Base-by-base conservation (phyloP, 1,140 invertebrate species). In the Manduca sexta region DNA sequence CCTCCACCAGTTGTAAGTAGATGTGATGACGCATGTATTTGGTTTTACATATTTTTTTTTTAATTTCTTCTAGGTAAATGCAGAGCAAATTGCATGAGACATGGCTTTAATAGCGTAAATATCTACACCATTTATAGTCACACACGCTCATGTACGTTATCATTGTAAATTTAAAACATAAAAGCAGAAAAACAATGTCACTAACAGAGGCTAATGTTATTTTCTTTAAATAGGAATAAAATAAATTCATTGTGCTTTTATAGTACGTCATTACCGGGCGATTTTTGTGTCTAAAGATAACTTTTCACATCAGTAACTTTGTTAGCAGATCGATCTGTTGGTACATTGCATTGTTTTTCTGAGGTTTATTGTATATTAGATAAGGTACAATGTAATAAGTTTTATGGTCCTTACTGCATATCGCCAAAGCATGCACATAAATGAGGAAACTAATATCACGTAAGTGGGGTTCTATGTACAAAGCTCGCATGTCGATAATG, bases 81-180 rank as follows among this genome's bases (percentile, higher is more conserved):
- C 70, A 77, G 68, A 69, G 62, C 67, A 58, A 62, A 56, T 74
- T 67, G 73, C 74, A 81, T 76, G 78, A 69, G 73, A 71, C 69
- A 84, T 69, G 69, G 71, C 64, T 77, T 75, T 54, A 57, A 69
- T 74, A 83, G 64, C 78, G 60, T 75, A 60, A 77, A 60, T 70
- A 78, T 81, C 69, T 64, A 72, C 73, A 62, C 64, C 52, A 60
- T 74, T 61, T 63, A 67, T 62, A 67, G 66, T 62, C 61, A 64
- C 61, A 69, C 76, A 33, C 70, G 68, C 47, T 82, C 81, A 77
- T 82, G 81, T 84, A 84, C 64, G 81, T 84, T 64, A 45, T 53
- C 43, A 29, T 51, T 54, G 44, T 31, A 15, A 55, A 26, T 26
- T 26, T 3, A 3, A 26, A 26, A 12, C 15, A 30, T 38, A 4